Percentiles rank a stretch among this genome's conserved stretches.
phyloP scores from a whole-genome alignment of 2,797 vertebrate genomes.

The Sorex maritimensis region DNA sequence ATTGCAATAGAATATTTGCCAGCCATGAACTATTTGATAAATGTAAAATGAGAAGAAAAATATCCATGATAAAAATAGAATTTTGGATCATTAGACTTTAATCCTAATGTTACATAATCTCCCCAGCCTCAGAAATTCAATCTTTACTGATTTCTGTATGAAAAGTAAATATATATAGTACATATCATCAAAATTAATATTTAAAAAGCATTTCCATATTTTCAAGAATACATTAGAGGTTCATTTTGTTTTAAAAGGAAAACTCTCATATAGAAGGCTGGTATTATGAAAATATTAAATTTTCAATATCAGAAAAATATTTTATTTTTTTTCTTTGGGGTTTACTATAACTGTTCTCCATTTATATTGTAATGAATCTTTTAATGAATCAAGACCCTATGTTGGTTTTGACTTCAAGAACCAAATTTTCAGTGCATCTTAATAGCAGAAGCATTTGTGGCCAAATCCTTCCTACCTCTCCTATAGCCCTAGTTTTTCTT shows the following conservation, averaged over 20 bases:
- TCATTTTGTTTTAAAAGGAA: neutral
- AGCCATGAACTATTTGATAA: neutral
- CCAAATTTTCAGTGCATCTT: neutral
- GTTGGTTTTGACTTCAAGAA: no score
- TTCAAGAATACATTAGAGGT: neutral
- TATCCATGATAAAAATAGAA: neutral
- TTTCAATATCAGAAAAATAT: neutral
- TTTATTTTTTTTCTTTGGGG: no score
- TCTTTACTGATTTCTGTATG: neutral
- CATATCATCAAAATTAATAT: no score
- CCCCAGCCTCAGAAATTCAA: neutral
- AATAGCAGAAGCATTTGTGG: neutral
- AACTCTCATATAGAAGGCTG: neutral
- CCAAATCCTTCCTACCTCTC: neutral
- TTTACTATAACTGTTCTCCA: no score
- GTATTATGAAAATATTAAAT: neutral
- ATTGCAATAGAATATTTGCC: neutral
- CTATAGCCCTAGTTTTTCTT: neutral
- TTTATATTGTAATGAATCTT: no score
- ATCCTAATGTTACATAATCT: no score
- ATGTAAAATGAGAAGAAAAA: neutral
- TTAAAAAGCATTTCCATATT: no score
- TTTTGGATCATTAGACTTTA: neutral
- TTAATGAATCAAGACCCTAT: no score
- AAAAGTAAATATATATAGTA: no score